A percentile compares a stretch with the other conserved stretches of the same genome.
phyloP scores from a whole-genome alignment of 2,888 invertebrate genomes.

The Sceliomorpha sp. region DNA sequence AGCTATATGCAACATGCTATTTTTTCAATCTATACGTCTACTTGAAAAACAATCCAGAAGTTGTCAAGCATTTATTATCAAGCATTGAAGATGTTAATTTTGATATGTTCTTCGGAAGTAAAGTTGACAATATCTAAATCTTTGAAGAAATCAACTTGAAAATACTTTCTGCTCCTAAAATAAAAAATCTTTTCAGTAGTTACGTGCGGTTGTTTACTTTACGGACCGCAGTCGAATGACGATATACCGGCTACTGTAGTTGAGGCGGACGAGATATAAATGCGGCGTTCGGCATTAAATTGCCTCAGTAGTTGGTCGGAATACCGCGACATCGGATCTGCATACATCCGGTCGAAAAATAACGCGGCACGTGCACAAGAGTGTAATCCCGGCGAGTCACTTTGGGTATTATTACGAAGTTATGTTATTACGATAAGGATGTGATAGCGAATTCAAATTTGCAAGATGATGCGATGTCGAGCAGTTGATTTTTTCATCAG shows the following conservation, averaged over 20 bases:
- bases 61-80: too few species aligned
- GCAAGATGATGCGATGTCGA: background rate
- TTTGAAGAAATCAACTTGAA: too few species aligned
- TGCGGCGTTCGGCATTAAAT: slow-evolving; percentile 42
- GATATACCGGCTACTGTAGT: slow-evolving; percentile 21
- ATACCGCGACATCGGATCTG: slow-evolving; percentile 48
- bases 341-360: slow-evolving; percentile 45
- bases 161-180: too few species aligned
- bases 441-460: slow-evolving; percentile 25
- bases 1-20: too few species aligned
- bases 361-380: slow-evolving; percentile 46
- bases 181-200: too few species aligned
- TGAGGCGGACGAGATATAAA: slow-evolving; percentile 45
- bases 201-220: background rate
- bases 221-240: slow-evolving; percentile 8
- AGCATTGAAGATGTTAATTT: too few species aligned
- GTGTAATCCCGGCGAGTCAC: slow-evolving; percentile 41
- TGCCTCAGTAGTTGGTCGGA: slow-evolving; percentile 44
- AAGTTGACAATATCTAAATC: too few species aligned
- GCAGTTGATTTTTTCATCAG: too few species aligned
- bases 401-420: slow-evolving; percentile 26
- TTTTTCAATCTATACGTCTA: too few species aligned
- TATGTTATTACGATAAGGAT: slow-evolving; percentile 40
- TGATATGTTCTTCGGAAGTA: too few species aligned
- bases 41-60: too few species aligned